phyloP scores from a whole-genome alignment of 2,797 vertebrate species.

The Huso huso region DNA sequence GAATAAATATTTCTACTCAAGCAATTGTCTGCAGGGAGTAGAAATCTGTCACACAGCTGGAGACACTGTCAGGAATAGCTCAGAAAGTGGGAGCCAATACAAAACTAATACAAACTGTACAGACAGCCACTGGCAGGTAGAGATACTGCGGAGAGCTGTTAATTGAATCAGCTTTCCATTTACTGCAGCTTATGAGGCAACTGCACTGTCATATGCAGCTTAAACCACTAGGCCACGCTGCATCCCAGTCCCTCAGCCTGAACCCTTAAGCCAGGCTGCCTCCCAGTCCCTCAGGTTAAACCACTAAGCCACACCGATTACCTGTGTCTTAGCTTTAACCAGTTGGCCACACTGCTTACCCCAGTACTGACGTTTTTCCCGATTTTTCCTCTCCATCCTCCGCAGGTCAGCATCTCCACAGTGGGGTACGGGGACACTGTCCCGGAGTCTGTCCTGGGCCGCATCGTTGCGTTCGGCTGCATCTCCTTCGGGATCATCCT shows the following conservation, averaged over 20 bases:
- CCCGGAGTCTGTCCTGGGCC: constrained; percentile 54
- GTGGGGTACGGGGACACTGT: constrained; percentile 67
- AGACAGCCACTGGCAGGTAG: too few relatives aligned
- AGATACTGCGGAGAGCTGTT: too few relatives aligned
- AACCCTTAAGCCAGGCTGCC: not conserved
- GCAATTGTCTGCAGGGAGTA: too few relatives aligned
- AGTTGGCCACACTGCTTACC: not conserved
- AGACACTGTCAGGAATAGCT: too few relatives aligned
- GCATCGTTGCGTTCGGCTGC: constrained; percentile 60
- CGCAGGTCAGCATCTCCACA: constrained; percentile 69
- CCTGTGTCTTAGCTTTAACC: not conserved
- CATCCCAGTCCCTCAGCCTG: not conserved
- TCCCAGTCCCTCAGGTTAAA: not conserved
- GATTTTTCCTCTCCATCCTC: not conserved
- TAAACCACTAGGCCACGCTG: constrained; percentile 21
- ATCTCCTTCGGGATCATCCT: constrained; percentile 72
- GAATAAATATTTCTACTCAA: too few relatives aligned
- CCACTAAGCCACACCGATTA: not conserved
- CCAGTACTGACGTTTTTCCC: not conserved
- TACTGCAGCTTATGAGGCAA: too few relatives aligned
- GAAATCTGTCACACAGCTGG: too few relatives aligned
- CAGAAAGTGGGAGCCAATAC: too few relatives aligned
- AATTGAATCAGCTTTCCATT: too few relatives aligned
- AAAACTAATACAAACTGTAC: too few relatives aligned
- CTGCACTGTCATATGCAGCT: not conserved